Evolutionary conservation across 2,888 invertebrate species (phyloP).

Genomic region (Molanna angustata): DNA sequence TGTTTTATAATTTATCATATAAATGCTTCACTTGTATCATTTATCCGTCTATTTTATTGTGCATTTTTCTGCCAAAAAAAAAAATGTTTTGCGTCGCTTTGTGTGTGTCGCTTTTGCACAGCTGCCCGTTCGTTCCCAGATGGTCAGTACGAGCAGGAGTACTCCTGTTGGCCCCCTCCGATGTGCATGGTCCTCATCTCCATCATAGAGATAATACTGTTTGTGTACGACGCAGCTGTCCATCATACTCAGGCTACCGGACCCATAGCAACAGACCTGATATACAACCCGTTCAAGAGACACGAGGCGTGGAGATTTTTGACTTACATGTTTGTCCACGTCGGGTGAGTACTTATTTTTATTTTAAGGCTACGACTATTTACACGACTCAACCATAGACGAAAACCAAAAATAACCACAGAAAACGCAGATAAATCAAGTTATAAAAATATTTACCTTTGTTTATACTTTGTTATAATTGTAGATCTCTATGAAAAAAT

Average conservation of each 20-base stretch:
- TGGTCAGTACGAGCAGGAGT: constrained; percentile 40
- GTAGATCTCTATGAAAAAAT: too few species aligned
- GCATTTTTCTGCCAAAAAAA: too few species aligned
- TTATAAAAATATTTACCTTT: too few species aligned
- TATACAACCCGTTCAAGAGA: constrained; percentile 84
- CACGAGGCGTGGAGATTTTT: constrained; percentile 91
- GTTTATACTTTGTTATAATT: too few species aligned
- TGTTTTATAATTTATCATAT: too few species aligned
- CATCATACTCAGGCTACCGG: constrained; percentile 57
- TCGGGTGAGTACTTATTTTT: constrained; percentile 73
- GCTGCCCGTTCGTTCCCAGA: constrained; percentile 10
- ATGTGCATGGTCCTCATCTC: constrained; percentile 90
- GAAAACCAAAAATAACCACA: too few species aligned
- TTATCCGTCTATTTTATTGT: too few species aligned
- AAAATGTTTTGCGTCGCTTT: background rate
- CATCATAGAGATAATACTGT: constrained; percentile 78
- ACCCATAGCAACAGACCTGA: constrained; percentile 76
- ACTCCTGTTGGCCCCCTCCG: constrained; percentile 90
- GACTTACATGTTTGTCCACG: constrained; percentile 95
- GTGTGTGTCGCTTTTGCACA: constrained; percentile 7
- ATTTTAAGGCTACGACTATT: too few species aligned
- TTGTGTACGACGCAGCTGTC: constrained; percentile 54
- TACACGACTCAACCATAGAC: too few species aligned
- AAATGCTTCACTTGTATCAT: too few species aligned
- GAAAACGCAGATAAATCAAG: too few species aligned